A percentile compares a stretch with the other conserved stretches of the same genome.
Evolutionary conservation across 2,888 invertebrate species (phyloP).

Genomic region (Eulithis testata): DNA sequence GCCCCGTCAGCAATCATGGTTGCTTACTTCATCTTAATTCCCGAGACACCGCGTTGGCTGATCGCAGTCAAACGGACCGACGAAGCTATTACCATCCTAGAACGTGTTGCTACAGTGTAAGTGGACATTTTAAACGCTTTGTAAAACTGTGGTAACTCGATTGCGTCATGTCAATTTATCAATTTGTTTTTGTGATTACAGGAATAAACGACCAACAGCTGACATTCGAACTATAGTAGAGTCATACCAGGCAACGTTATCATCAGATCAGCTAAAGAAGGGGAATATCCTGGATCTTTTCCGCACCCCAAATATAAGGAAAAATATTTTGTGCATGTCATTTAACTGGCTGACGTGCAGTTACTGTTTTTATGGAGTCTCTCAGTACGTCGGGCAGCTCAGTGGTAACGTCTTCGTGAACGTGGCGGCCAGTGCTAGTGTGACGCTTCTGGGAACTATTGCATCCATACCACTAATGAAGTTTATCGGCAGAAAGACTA

Average conservation of each 20-base stretch:
- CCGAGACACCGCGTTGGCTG: slow-evolving; percentile 93
- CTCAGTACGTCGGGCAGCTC: slow-evolving; percentile 91
- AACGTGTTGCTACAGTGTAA: slow-evolving; percentile 86
- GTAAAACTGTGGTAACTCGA: not conserved
- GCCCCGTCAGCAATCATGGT: slow-evolving; percentile 84
- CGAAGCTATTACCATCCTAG: slow-evolving; percentile 86
- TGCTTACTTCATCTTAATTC: slow-evolving; percentile 87
- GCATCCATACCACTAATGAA: slow-evolving; percentile 87
- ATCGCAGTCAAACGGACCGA: slow-evolving; percentile 88
- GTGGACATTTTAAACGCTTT: slow-evolving; percentile 1
- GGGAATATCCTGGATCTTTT: slow-evolving; percentile 87
- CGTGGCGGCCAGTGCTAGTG: slow-evolving; percentile 89
- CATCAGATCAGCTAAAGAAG: slow-evolving; percentile 67
- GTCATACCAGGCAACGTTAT: slow-evolving; percentile 57
- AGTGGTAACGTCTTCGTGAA: slow-evolving; percentile 93
- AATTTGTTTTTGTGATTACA: slow-evolving; percentile 49
- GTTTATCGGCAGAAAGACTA: slow-evolving; percentile 86
- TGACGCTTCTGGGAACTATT: slow-evolving; percentile 85
- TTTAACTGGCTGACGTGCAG: slow-evolving; percentile 93
- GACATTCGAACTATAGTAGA: slow-evolving; percentile 74
- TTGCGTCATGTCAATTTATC: not conserved
- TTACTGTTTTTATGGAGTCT: slow-evolving; percentile 90
- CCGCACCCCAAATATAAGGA: slow-evolving; percentile 88
- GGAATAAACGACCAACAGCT: slow-evolving; percentile 79
- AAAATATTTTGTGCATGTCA: slow-evolving; percentile 88